Conservation (phyloP, 2,797 vertebrate genomes). For the Takifugu rubripes region DNA sequence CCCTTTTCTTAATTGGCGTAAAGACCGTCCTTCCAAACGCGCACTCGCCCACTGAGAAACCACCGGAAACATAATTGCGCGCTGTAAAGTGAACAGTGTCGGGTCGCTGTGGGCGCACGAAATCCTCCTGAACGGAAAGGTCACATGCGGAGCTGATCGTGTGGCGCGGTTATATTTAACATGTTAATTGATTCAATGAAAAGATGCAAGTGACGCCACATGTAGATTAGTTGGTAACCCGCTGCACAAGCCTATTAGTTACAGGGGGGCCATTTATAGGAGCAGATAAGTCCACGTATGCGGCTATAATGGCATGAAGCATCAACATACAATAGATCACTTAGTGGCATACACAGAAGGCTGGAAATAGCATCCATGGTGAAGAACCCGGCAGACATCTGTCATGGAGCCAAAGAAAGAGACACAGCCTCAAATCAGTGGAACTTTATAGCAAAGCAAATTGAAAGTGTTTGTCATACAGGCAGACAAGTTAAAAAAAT, state of each 20-base stretch:
- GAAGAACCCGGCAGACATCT: constrained; percentile 12
- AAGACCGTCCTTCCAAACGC: constrained; percentile 8
- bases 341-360: constrained; percentile 28
- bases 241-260: constrained; percentile 61
- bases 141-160: constrained; percentile 48
- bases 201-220: constrained; percentile 68
- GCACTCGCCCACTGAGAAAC: neutral
- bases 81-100: constrained; percentile 31
- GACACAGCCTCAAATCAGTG: constrained; percentile 38
- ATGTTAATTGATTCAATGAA: constrained; percentile 69
- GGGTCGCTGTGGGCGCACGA: constrained; percentile 49
- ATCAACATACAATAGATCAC: constrained; percentile 52
- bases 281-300: constrained; percentile 47
- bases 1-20: constrained; percentile 5
- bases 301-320: constrained; percentile 40
- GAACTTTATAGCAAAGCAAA: constrained; percentile 58
- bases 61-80: constrained; percentile 18
- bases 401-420: constrained; percentile 36
- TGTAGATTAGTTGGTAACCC: constrained; percentile 66
- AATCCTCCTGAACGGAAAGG: constrained; percentile 60
- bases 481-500: constrained; percentile 42
- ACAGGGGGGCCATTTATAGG: constrained; percentile 64
- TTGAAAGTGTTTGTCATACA: constrained; percentile 60
- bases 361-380: constrained; percentile 45
- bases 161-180: constrained; percentile 62